Conservation (phyloP, 2,797 vertebrate genomes). For the Gadopsis bispinosus region DNA sequence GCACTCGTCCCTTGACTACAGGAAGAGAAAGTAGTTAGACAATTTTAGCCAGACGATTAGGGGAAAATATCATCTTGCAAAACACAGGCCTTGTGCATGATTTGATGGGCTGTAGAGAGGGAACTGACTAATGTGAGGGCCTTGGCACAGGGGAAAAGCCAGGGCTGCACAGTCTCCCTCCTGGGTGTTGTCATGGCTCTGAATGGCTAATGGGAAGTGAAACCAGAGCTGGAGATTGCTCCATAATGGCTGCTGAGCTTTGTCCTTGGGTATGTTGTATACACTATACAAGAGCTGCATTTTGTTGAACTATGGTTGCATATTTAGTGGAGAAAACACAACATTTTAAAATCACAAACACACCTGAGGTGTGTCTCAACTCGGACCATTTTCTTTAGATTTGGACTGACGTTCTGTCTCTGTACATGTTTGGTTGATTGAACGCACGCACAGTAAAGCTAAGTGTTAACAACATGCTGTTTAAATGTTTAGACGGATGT, state of each 20-base stretch:
- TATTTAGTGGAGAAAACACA: too few relatives aligned
- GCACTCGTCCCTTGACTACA: background rate
- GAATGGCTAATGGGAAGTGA: conserved; percentile 80
- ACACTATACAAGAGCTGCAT: conserved; percentile 31
- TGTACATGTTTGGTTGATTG: background rate
- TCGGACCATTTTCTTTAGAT: background rate
- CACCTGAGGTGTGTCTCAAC: too few relatives aligned
- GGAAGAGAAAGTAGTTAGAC: background rate
- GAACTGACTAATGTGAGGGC: conserved; percentile 48
- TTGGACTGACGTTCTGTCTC: background rate
- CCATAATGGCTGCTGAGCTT: conserved; percentile 63
- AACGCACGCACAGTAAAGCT: background rate
- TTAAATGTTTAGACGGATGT: conserved; percentile 9
- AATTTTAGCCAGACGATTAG: background rate
- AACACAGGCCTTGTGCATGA: conserved; percentile 14
- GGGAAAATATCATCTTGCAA: conserved; percentile 10
- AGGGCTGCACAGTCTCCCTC: conserved; percentile 49
- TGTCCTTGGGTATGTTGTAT: conserved; percentile 55
- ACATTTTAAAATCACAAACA: too few relatives aligned
- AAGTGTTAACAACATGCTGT: conserved; percentile 22
- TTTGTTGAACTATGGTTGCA: conserved; percentile 42
- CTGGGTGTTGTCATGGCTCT: conserved; percentile 77
- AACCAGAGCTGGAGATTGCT: conserved; percentile 70
- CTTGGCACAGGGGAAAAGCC: conserved; percentile 47
- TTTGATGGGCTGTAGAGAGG: conserved; percentile 8